Base-by-base conservation (phyloP, 2,113 vertebrate genomes). In the Indri indri region DNA sequence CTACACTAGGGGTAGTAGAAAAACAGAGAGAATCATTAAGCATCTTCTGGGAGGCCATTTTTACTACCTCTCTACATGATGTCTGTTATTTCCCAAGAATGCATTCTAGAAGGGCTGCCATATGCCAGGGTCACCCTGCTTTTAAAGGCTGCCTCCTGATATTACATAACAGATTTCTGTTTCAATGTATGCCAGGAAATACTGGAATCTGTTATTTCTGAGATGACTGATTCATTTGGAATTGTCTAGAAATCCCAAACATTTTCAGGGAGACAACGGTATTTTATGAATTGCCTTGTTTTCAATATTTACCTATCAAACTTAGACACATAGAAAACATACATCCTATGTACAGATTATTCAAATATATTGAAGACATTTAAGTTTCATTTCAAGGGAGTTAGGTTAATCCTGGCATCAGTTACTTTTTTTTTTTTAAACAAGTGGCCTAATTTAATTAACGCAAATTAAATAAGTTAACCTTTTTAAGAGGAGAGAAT, bases 1-100 rank as follows among this genome's bases (percentile, higher is more conserved):
- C 99, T 99, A 99, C 99, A 99, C 99, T 99, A 99, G 99, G 99
- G 99, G 99, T 99, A 99, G 99, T 98, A 99, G 99, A 99, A 98
- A 99, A 99, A 99, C 98, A 99, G 98, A 99, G 98, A 99, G 98
- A 99, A 99, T 98, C 98, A 98, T 99, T 99, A 99, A 99, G 99
- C 98, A 99, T 99, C 98, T 98, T 94, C 86, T 96, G 98, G 93
- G 98, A 96, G 97, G 79, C 52, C 52, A 93, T 52, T 92, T 83
- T 85, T 23, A 77, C 20, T 63, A n/a, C 13, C 66, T 88, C 17
- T 88, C 90, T 96, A 50, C 1, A 14, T 59, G 61, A n/a, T 66
- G 65, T 3, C 54, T 96, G 77, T 73, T n/a, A 71, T 65, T 91
- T 95, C 63, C 52, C 61, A 86, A 71, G 45, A 80, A 74, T 59